Conservation (phyloP, 2,113 vertebrate genomes). For the Gopherus flavomarginatus region DNA sequence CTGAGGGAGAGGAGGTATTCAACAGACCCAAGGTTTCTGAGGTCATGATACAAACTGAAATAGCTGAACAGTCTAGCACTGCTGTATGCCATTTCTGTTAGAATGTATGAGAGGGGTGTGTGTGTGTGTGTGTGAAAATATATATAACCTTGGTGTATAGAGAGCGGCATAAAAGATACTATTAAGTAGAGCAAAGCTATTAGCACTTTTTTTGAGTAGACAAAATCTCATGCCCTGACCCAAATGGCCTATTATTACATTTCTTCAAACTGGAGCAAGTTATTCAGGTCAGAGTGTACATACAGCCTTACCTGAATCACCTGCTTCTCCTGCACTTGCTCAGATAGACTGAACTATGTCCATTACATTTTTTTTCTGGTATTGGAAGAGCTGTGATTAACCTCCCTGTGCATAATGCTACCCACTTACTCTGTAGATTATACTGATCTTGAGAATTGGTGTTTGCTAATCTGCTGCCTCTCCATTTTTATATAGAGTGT, state of each 20-base stretch:
- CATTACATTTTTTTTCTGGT: not conserved
- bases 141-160: not conserved
- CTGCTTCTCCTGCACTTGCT: not conserved
- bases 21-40: not conserved
- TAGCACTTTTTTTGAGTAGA: not conserved
- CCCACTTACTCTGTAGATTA: conserved; percentile 41
- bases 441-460: conserved; percentile 19
- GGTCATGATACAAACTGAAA: not conserved
- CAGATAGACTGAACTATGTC: not conserved
- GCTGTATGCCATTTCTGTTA: not conserved
- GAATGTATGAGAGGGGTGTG: not conserved
- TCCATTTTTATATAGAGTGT: not conserved
- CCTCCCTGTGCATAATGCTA: conserved; percentile 38
- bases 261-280: conserved; percentile 20
- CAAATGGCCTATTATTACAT: conserved; percentile 10
- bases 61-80: not conserved
- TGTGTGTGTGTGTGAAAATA: accelerated
- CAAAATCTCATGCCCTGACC: not conserved
- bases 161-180: accelerated
- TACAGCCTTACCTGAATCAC: not conserved
- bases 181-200: not conserved
- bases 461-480: conserved; percentile 18
- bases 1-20: not conserved
- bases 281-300: not conserved
- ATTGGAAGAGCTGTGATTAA: conserved; percentile 22